phyloP scores from a whole-genome alignment of 2,888 invertebrate species.

The Metacarcinus magister region DNA sequence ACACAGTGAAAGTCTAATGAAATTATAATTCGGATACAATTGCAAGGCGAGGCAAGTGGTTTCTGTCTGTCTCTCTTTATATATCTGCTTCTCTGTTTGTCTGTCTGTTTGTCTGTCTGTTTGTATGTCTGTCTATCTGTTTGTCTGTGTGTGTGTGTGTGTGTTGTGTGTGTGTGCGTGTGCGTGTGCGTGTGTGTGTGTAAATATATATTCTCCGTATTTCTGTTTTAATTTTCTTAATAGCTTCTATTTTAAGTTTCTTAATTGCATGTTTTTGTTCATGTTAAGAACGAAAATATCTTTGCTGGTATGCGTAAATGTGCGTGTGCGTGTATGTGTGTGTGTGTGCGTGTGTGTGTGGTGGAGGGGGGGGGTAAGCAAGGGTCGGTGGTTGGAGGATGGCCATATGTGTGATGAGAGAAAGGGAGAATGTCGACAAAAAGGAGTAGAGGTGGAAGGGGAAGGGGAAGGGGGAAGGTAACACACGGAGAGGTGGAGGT shows the following conservation, averaged over 20 bases:
- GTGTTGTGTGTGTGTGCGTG: too few relatives aligned
- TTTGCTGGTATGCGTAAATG: not conserved
- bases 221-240: too few relatives aligned
- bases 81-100: not conserved
- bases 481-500: too few relatives aligned
- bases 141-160: not conserved
- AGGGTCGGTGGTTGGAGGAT: not conserved
- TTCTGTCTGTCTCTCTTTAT: not conserved
- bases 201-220: not conserved
- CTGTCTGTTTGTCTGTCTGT: not conserved
- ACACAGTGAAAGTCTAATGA: not conserved
- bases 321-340: not conserved
- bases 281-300: not conserved
- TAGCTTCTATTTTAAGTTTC: not conserved
- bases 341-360: conserved; percentile 3
- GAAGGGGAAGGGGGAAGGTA: too few relatives aligned
- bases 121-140: not conserved
- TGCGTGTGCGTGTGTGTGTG: too few relatives aligned
- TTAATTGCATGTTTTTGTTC: not conserved
- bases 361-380: not conserved
- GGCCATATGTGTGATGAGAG: too few relatives aligned
- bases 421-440: too few relatives aligned
- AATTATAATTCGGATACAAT: not conserved
- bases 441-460: too few relatives aligned
- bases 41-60: not conserved